Evolutionary conservation across 1,140 invertebrate species (phyloP), one percentile per base, ranked within the genome.

Genomic region (Rhopalosiphum maidis): DNA sequence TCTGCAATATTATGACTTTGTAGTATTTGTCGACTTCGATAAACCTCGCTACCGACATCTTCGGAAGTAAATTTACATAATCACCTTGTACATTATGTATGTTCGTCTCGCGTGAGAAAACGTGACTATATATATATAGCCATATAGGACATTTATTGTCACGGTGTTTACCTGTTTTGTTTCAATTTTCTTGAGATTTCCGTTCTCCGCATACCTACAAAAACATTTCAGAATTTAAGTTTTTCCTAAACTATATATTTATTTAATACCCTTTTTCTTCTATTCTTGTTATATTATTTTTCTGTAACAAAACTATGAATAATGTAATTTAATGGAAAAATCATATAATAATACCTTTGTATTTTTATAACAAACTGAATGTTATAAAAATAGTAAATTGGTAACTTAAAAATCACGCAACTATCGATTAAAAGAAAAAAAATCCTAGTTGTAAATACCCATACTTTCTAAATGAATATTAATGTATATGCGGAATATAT

Each of bases 81-180:
- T 89, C 88, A 89, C 88, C 51, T 55, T 35, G 88, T 89, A 89
- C 51, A 89, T 89, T 55, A 89, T 89, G 88, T 54, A 89, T 55
- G 88, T 55, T 89, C 51, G 23, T 89, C 35, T 89, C 88, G 88
- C 35, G 88, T 89, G 88, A 89, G 22, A 89, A 55, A 89, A 89
- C 51, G 55, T 35, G 23, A 55, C n/a, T 89, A 41, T 30, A 35
- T 35, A 30, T 35, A 88, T 54, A 88, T 88, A 88, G 9, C 18
- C 22, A 88, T 54, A 88, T 88, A 88, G 8, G 18, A 55, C 23
- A 55, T 89, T 89, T 41, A 41, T 41, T 89, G 35, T 89, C 35
- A 55, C 35, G 51, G n/a, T 37, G 22, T 89, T 89, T 37, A 89
- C 88, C 88, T 89, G 51, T 89, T 89, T 89, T 37, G 18, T 89